These are phyloP conservation scores for Nettapus auritus DNA, from an alignment of 2,113 vertebrate species.

Conservation along the genomic window DNA sequence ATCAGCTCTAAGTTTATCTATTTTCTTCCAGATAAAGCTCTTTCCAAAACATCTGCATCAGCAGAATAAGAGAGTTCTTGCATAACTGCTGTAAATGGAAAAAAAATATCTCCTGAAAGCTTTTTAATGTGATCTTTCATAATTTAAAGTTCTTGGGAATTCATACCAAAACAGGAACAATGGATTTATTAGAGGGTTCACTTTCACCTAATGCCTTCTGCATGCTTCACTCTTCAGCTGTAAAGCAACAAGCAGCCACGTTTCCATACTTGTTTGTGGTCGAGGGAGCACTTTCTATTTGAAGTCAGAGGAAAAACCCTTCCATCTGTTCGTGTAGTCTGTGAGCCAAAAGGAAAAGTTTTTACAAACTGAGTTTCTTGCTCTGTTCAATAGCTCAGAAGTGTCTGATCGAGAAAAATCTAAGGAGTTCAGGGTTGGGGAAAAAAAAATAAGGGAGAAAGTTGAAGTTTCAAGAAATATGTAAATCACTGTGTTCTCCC, in stretches of 20 bases:
- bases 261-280: slow-evolving; percentile 5
- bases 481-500: not conserved
- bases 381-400: slow-evolving; percentile 1
- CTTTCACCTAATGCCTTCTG: slow-evolving; percentile 35
- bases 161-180: not conserved
- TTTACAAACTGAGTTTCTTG: not conserved
- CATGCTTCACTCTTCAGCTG: not conserved
- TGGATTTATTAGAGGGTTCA: slow-evolving; percentile 16
- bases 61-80: slow-evolving; percentile 13
- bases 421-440: not conserved
- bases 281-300: not conserved
- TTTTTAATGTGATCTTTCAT: slow-evolving; percentile 39
- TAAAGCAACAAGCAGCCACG: not conserved
- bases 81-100: not conserved
- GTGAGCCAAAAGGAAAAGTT: not conserved
- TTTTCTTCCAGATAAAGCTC: not conserved
- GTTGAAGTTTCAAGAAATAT: not conserved
- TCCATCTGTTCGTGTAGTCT: not conserved
- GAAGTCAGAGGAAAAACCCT: slow-evolving; percentile 20
- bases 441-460: not conserved
- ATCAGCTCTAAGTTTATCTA: not conserved
- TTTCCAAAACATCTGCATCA: slow-evolving; percentile 16
- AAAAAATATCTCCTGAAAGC: not conserved
- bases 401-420: not conserved
- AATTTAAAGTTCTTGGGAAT: slow-evolving; percentile 31